A percentile compares a stretch with the other conserved stretches of the same genome.
These are phyloP conservation scores for human DNA, from an alignment of 2,113 vertebrate species.

Conservation along the genomic window DNA sequence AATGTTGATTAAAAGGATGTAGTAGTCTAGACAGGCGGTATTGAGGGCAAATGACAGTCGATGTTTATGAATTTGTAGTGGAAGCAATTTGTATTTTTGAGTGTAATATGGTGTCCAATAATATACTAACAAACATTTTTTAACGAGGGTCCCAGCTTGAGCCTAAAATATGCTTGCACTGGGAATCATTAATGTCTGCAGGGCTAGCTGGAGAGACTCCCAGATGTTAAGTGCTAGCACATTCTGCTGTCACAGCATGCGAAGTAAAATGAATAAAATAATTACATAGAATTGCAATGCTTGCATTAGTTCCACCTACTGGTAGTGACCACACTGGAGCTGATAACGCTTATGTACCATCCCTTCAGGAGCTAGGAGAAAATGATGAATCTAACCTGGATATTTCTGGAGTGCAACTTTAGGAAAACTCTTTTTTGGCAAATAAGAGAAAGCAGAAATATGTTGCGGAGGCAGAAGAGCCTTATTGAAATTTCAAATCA, in stretches of 20 bases:
- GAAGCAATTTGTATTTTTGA: background rate
- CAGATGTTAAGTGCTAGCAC: background rate
- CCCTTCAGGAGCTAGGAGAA: background rate
- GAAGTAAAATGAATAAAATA: background rate
- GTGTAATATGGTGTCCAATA: background rate
- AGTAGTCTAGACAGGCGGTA: background rate
- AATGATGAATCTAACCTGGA: slow-evolving; percentile 13
- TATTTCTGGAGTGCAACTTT: slow-evolving; percentile 52
- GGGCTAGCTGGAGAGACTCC: background rate
- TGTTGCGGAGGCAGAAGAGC: slow-evolving; percentile 51
- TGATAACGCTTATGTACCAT: background rate
- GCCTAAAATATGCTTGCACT: background rate
- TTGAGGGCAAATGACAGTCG: background rate
- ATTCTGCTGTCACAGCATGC: background rate
- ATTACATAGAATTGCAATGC: background rate
- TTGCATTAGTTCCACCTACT: background rate
- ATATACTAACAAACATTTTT: slow-evolving; percentile 4
- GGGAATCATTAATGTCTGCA: background rate
- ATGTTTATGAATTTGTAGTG: background rate
- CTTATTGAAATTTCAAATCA: slow-evolving; percentile 70
- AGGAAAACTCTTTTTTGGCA: slow-evolving; percentile 57
- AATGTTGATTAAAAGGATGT: background rate
- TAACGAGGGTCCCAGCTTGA: background rate
- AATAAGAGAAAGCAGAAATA: slow-evolving; percentile 62
- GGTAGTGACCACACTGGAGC: background rate